Base-by-base conservation (phyloP, 2,888 invertebrate species). In the Drosophila mulleri region DNA sequence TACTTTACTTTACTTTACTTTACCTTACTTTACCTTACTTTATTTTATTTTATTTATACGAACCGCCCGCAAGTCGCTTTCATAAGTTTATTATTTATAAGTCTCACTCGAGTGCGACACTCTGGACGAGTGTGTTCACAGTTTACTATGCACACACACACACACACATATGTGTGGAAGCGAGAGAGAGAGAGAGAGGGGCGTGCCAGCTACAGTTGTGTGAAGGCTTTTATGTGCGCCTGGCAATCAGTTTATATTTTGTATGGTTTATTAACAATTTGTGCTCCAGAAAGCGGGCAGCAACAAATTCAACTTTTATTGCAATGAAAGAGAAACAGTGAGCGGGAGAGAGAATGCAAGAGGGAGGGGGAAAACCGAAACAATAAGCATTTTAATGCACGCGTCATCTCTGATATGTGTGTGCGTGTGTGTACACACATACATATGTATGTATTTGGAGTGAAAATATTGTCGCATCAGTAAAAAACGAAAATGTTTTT, bases 61-160 rank as follows among this genome's bases (percentile, higher is more conserved):
- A 57, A 48, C 37, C 66, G 50, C 64, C 62, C 68, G 67, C 69
- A 60, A 74, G 67, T 67, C 71, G 75, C 76, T 73, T 65, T 80
- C 78, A 84, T 84, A 84, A 80, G 84, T 85, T 87, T 87, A 85
- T 85, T 85, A 87, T 84, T 85, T 87, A 85, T 84, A 85, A 87
- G 82, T 82, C 70, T 71, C 75, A 73, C 78, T 80, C 76, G 72
- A 87, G 84, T 77, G 82, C 73, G 75, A 81, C 81, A 81, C 81
- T 81, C 78, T 72, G 66, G 59, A 65, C 62, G 65, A 70, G 75
- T 79, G 75, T 74, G 69, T 68, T 67, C 72, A 67, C 72, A 68
- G 76, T 64, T 71, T 58, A 70, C 71, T 26, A 23, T 63, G 65
- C 16, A 53, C 58, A 45, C 41, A 20, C 44, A 23, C 7, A 45